phyloP scores from a whole-genome alignment of 2,888 invertebrate species.

The Drosophila demipolita region DNA sequence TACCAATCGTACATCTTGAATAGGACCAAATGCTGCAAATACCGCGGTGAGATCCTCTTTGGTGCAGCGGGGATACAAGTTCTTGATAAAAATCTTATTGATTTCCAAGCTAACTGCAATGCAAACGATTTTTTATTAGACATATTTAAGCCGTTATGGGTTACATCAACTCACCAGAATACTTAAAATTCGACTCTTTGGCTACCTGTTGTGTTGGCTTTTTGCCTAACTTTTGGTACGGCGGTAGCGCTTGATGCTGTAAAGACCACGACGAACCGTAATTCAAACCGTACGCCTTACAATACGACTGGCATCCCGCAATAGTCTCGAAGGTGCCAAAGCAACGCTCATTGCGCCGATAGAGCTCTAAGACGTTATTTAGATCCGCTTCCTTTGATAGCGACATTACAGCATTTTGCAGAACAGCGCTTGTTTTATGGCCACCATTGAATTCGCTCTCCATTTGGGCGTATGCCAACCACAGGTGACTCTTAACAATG shows the following conservation, averaged over 20 bases:
- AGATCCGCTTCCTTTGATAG: conserved; percentile 61
- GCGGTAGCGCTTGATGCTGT: not conserved
- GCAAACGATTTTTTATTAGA: not conserved
- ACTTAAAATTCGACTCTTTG: conserved; percentile 51
- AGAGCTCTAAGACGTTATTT: conserved; percentile 70
- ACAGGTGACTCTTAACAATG: conserved; percentile 86
- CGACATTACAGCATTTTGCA: conserved; percentile 35
- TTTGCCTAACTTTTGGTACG: conserved; percentile 47
- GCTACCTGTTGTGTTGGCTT: not conserved
- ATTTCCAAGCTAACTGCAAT: conserved; percentile 88
- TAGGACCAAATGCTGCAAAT: conserved; percentile 90
- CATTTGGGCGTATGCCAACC: conserved; percentile 86
- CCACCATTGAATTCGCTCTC: conserved; percentile 84
- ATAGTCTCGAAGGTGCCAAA: conserved; percentile 78
- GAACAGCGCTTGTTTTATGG: conserved; percentile 52
- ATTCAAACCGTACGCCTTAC: not conserved
- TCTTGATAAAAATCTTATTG: conserved; percentile 95
- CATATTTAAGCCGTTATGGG: not conserved
- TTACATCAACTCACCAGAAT: conserved; percentile 53
- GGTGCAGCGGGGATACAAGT: conserved; percentile 89
- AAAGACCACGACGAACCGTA: not conserved
- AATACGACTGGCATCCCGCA: conserved; percentile 54
- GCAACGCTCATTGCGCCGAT: conserved; percentile 83
- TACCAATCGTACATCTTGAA: conserved; percentile 93
- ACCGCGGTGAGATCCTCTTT: conserved; percentile 90